Evolutionary conservation across 2,888 invertebrate species (phyloP).

Genomic region (Drosophila anceps): DNA sequence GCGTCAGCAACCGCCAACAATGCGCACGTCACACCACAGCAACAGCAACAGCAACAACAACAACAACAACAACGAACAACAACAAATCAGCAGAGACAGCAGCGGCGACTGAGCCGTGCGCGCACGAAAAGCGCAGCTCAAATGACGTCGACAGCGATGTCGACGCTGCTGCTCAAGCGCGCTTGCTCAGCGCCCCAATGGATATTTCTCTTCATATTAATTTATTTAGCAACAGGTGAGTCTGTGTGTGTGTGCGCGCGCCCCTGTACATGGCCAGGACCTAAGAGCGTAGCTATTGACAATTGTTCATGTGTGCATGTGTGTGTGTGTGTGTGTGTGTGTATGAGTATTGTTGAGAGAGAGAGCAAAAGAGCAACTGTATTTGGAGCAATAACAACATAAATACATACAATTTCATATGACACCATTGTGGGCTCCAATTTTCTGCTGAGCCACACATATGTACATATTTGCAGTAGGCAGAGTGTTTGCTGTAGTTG

Average conservation of each 20-base stretch:
- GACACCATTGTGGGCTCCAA: constrained; percentile 46
- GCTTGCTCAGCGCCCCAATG: constrained; percentile 71
- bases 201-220: constrained; percentile 79
- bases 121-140: constrained; percentile 78
- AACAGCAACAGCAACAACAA: constrained; percentile 45
- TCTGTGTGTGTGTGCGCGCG: constrained; percentile 16
- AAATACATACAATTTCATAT: constrained; percentile 18
- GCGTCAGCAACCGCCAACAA: constrained; percentile 68
- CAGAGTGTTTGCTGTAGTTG: constrained; percentile 20
- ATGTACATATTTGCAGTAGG: constrained; percentile 7
- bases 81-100: constrained; percentile 54
- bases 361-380: neutral
- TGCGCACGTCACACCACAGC: constrained; percentile 55
- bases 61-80: constrained; percentile 41
- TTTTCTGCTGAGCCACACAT: constrained; percentile 50
- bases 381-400: constrained; percentile 28
- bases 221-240: constrained; percentile 83
- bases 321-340: constrained; percentile 12
- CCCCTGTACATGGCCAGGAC: constrained; percentile 25
- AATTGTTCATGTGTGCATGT: constrained; percentile 13
- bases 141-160: constrained; percentile 48
- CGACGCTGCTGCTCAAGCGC: constrained; percentile 67
- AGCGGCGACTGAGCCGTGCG: constrained; percentile 67
- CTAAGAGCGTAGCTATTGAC: constrained; percentile 43
- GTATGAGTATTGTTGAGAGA: constrained; percentile 17